These are phyloP conservation scores for Lithobius niger DNA, from an alignment of 1,140 invertebrate species.

Conservation along the genomic window DNA sequence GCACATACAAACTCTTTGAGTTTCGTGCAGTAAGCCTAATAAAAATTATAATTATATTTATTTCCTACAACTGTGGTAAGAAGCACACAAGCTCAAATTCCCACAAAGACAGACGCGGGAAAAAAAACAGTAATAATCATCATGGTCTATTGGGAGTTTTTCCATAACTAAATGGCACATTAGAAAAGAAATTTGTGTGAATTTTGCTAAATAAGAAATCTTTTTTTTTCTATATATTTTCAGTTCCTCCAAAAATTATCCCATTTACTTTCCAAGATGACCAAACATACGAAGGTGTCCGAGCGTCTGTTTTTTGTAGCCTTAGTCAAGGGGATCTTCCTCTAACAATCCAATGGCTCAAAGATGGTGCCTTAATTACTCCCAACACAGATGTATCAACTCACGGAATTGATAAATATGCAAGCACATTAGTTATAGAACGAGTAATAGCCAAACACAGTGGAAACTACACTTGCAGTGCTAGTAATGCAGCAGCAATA, in stretches of 20 bases:
- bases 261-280: constrained; percentile 45
- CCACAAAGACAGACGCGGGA: no score
- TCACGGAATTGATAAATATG: constrained; percentile 48
- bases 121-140: no score
- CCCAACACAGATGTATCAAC: constrained; percentile 30
- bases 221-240: neutral
- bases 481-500: constrained; percentile 38
- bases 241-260: constrained; percentile 44
- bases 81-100: no score
- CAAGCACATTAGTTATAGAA: constrained; percentile 44
- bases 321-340: constrained; percentile 43
- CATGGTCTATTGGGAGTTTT: no score
- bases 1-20: no score
- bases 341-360: constrained; percentile 52
- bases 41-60: no score
- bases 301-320: constrained; percentile 8
- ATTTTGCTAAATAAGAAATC: no score
- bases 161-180: no score
- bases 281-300: constrained; percentile 23
- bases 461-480: constrained; percentile 35
- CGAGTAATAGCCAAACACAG: constrained; percentile 29
- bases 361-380: constrained; percentile 37
- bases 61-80: no score
- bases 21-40: no score
- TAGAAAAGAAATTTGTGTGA: no score